phyloP scores from a whole-genome alignment of 2,113 vertebrate genomes.

The Hippopotamus amphibius region DNA sequence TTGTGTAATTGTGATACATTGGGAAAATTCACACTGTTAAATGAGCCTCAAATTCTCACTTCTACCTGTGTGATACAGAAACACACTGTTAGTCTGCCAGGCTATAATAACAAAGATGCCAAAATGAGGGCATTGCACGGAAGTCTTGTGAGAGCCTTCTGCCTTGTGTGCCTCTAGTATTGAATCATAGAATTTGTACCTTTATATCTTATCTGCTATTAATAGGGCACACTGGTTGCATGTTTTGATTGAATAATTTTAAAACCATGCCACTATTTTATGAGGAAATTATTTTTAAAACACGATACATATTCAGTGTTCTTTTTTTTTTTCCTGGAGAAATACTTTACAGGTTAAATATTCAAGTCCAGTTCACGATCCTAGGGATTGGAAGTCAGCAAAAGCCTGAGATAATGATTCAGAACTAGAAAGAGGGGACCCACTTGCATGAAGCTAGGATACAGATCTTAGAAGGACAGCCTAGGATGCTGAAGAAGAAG shows the following conservation, averaged over 20 bases:
- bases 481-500: neutral
- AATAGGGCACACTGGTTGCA: constrained; percentile 61
- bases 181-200: constrained; percentile 76
- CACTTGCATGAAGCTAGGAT: neutral
- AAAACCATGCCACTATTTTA: constrained; percentile 41
- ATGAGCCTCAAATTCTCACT: constrained; percentile 86
- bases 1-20: constrained; percentile 86
- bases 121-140: constrained; percentile 78
- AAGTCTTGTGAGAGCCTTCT: constrained; percentile 76
- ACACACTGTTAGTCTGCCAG: constrained; percentile 72
- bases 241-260: constrained; percentile 78
- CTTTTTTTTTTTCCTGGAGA: constrained; percentile 20
- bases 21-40: constrained; percentile 88
- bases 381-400: constrained; percentile 5
- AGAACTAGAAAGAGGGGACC: neutral
- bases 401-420: constrained; percentile 20
- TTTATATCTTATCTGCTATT: constrained; percentile 77
- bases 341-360: constrained; percentile 57
- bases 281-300: constrained; percentile 47
- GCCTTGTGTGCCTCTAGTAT: constrained; percentile 60
- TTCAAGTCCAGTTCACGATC: constrained; percentile 30
- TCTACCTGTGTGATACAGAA: constrained; percentile 87
- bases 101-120: constrained; percentile 80
- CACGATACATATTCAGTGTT: neutral
- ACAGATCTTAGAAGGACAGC: neutral